These are phyloP conservation scores for Thymelicus lineola DNA, from an alignment of 2,888 invertebrate species.

Conservation along the genomic window DNA sequence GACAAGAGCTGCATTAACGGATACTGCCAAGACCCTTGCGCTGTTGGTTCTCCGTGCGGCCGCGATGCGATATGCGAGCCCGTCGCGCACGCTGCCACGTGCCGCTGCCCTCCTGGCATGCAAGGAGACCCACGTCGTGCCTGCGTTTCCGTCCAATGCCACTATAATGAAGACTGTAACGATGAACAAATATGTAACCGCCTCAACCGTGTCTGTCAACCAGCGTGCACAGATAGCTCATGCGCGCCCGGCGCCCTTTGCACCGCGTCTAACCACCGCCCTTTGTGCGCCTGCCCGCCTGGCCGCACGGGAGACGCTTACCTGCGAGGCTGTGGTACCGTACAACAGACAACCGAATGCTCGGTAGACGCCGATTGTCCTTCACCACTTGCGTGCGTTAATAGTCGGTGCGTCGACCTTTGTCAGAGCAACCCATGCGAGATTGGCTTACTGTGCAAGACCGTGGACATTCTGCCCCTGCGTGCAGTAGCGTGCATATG, in stretches of 20 bases:
- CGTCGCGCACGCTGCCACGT: slow-evolving; percentile 91
- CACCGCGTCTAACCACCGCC: slow-evolving; percentile 89
- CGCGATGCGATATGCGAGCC: slow-evolving; percentile 91
- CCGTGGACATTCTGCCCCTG: slow-evolving; percentile 91
- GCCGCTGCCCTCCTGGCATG: slow-evolving; percentile 93
- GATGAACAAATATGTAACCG: slow-evolving; percentile 94
- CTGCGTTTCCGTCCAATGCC: slow-evolving; percentile 93
- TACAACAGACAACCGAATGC: slow-evolving; percentile 85
- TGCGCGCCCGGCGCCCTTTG: slow-evolving; percentile 93
- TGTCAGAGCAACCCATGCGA: slow-evolving; percentile 91
- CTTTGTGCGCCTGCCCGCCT: slow-evolving; percentile 90
- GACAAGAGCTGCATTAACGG: slow-evolving; percentile 92
- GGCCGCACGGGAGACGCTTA: slow-evolving; percentile 93
- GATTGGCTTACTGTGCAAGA: slow-evolving; percentile 91
- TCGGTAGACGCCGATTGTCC: slow-evolving; percentile 91
- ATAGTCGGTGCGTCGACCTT: slow-evolving; percentile 90
- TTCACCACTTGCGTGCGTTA: slow-evolving; percentile 90
- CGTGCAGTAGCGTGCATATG: slow-evolving; percentile 95
- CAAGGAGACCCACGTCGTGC: slow-evolving; percentile 93
- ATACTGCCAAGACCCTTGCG: slow-evolving; percentile 93
- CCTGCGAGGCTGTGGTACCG: slow-evolving; percentile 77
- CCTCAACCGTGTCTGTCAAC: slow-evolving; percentile 92
- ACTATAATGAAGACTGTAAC: slow-evolving; percentile 95
- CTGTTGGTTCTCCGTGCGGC: slow-evolving; percentile 89
- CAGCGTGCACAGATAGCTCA: slow-evolving; percentile 92